These are phyloP conservation scores for Tigriopus japonicus DNA, from an alignment of 1,140 invertebrate species.

Conservation along the genomic window DNA sequence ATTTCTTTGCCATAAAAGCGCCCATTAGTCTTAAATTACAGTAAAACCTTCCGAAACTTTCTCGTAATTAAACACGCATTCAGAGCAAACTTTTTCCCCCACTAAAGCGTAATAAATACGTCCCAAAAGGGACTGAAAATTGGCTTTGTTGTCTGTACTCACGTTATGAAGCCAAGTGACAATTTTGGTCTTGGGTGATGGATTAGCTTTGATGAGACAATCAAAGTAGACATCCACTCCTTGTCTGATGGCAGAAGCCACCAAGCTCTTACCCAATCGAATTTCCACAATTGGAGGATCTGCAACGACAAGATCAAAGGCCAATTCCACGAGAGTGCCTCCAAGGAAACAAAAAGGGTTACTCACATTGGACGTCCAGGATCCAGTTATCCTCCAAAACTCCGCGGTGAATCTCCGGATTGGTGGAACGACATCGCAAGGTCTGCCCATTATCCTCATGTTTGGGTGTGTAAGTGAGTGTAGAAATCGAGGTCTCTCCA, in stretches of 20 bases:
- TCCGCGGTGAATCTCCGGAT: conserved; percentile 15
- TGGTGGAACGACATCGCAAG: conserved; percentile 30
- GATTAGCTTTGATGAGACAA: conserved; percentile 66
- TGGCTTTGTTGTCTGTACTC: conserved; percentile 30
- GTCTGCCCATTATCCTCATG: conserved; percentile 56
- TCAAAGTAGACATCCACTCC: conserved; percentile 77
- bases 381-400: conserved; percentile 16
- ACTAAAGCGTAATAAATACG: neutral
- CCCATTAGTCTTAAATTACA: too few relatives aligned
- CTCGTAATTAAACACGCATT: too few relatives aligned
- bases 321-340: neutral
- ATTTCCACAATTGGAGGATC: conserved; percentile 51
- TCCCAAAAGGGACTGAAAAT: neutral
- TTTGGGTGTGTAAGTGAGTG: conserved; percentile 44
- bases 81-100: too few relatives aligned
- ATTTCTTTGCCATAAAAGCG: too few relatives aligned
- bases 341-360: neutral
- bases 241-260: conserved; percentile 68
- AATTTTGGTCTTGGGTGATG: conserved; percentile 47
- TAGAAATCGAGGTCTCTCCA: conserved; percentile 6
- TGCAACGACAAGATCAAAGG: conserved; percentile 26
- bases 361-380: conserved; percentile 17
- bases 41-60: too few relatives aligned
- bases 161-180: conserved; percentile 80
- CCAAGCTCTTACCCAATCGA: conserved; percentile 53